phyloP scores from a whole-genome alignment of 2,113 vertebrate species.

The Daubentonia madagascariensis region DNA sequence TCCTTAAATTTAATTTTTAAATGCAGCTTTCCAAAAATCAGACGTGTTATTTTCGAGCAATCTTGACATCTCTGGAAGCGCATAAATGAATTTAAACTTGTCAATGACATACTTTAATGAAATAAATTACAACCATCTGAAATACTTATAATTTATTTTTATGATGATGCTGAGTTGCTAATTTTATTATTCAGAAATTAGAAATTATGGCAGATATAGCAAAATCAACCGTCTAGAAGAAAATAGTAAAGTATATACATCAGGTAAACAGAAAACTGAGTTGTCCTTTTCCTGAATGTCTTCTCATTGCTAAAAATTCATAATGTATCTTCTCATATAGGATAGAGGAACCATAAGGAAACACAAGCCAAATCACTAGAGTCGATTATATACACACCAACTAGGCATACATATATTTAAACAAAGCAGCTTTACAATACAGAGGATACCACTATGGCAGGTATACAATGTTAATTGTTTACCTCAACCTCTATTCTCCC shows the following conservation, averaged over 20 bases:
- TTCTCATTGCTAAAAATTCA: neutral
- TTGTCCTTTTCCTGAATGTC: neutral
- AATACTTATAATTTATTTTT: constrained; percentile 47
- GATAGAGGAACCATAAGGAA: neutral
- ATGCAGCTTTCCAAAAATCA: constrained; percentile 52
- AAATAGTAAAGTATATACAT: neutral
- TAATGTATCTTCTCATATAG: neutral
- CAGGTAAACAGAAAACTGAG: constrained; percentile 24
- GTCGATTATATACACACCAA: neutral
- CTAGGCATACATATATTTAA: neutral
- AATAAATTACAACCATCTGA: constrained; percentile 31
- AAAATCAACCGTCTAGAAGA: constrained; percentile 17
- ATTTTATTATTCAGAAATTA: constrained; percentile 54
- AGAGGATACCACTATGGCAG: neutral
- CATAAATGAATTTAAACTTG: constrained; percentile 56
- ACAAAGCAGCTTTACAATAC: neutral
- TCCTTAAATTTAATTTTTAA: constrained; percentile 51
- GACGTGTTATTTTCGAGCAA: constrained; percentile 26
- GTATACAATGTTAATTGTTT: too few relatives aligned
- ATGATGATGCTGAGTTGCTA: neutral
- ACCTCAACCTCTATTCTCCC: neutral
- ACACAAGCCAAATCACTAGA: neutral
- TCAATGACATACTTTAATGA: constrained; percentile 43
- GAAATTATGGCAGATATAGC: constrained; percentile 32
- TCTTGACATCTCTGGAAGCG: constrained; percentile 8